Base-by-base conservation (phyloP, 2,113 vertebrate species). In the Zingel zingel region DNA sequence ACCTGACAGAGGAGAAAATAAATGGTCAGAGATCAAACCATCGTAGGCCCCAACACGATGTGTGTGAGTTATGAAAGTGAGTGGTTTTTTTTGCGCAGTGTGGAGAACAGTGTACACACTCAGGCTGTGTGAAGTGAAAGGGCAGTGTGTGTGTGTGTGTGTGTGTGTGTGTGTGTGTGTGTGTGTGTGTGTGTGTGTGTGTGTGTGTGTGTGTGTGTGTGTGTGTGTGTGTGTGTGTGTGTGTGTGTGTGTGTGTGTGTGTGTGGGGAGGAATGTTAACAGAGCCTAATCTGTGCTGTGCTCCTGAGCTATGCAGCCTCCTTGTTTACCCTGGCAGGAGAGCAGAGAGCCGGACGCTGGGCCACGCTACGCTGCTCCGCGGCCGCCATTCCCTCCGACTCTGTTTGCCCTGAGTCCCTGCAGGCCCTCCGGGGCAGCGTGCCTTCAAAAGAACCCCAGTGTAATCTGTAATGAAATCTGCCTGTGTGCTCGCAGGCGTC, bases 311-410 rank as follows among this genome's bases (percentile, higher is more conserved):
- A 87, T 88, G 90, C 90, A 19, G 85, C 79, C 77, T 81, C 77
- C 71, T 63, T 93, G 92, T 94, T 94, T 93, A 93, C 91, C 86
- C 91, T 94, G 92, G 91, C 93, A 92, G 90, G 75, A 88, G 89
- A 93, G 90, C 88, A 92, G 88, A 92, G 88, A 65, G 87, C 80
- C 71, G 88, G 81, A 75, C 53, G 68, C 74, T 23, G 53, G 86
- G 86, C 77, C 86, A 72, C 66, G 81, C 88, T 45, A 75, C 74
- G 67, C 81, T 64, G 88, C 87, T 85, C 74, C 78, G 21, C 43
- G 67, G 73, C 84, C 74, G 81, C 85, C 82, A 58, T 84, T 83
- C 74, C 82, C 82, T 81, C 77, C 51, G 5, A 14, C 81, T 85
- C 68, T 91, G 92, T 91, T 90, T 90, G 86, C 85, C 76, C 72